Base-by-base conservation (phyloP, 2,113 vertebrate species). In the Elgaria multicarinata region DNA sequence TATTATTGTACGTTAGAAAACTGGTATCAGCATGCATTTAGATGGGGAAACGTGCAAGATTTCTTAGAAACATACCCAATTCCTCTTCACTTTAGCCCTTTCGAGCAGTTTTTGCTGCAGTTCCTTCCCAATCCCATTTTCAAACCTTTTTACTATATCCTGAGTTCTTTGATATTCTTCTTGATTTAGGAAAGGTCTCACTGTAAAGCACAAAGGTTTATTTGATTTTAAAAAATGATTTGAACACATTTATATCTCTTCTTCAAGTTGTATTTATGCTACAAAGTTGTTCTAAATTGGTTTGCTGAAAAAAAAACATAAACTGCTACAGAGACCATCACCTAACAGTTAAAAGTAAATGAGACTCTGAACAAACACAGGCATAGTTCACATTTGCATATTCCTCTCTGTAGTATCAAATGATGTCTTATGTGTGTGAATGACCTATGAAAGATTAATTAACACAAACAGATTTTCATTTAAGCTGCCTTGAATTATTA, bases 51-150 rank as follows among this genome's bases (percentile, higher is more conserved):
- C 20, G 16, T 83, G 42, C 58, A 77, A 14, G 3, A 16, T 69
- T 69, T 31, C 64, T 53, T 69, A 82, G 88, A 88, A 90, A 95
- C 95, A 1, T 93, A 99, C 99, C 99, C 99, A 99, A 94, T 99
- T 99, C 91, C 95, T 98, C 95, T 96, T 98, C 2, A 79, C 96
- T 94, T 96, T 98, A 88, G 98, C 98, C 96, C 98, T 98, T 94
- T 98, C 97, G 86, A 99, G 96, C 83, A 99, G 96, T 92, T 98
- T 99, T 91, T 98, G 97, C 28, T 99, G 98, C 77, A 99, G 96
- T 86, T 97, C 97, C 94, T 96, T 93, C 69, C 98, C 99, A 86
- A 98, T 93, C 28, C 98, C 98, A 90, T 97, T 96, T 96, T 97
- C 96, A 97, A 99, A 99, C 18, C 88, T 97, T 94, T 96, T 97